Evolutionary conservation across 2,113 vertebrate genomes (phyloP).

Genomic region (Myocastor coypus): DNA sequence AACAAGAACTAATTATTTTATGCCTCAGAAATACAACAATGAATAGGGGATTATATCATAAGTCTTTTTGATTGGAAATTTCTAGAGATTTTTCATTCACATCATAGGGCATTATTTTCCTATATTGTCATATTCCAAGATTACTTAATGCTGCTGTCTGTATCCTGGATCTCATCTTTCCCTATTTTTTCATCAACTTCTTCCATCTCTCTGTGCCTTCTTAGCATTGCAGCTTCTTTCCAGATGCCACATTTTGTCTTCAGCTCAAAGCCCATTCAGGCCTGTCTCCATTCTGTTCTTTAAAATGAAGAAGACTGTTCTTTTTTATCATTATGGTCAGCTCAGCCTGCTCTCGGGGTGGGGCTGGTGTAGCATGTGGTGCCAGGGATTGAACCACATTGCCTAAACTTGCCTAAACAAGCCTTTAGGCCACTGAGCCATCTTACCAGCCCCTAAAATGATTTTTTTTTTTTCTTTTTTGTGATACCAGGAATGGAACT

Average conservation of each 20-base stretch:
- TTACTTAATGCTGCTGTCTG: background rate
- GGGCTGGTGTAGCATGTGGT: too few relatives aligned
- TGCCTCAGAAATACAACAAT: constrained; percentile 8
- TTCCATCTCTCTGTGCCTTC: background rate
- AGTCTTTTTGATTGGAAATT: constrained; percentile 44
- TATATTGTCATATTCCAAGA: background rate
- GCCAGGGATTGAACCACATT: too few relatives aligned
- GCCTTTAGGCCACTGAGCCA: too few relatives aligned
- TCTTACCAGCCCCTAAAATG: too few relatives aligned
- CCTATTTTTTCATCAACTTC: background rate
- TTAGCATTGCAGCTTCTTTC: background rate
- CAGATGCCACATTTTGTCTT: background rate
- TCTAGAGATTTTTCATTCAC: background rate
- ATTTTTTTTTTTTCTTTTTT: too few relatives aligned
- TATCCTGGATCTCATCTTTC: too few relatives aligned
- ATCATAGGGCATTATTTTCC: background rate
- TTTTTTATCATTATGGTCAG: too few relatives aligned
- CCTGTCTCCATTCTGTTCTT: background rate
- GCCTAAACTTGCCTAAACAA: too few relatives aligned
- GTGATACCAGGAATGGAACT: too few relatives aligned
- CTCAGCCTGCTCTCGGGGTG: too few relatives aligned
- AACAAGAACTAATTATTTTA: constrained; percentile 23
- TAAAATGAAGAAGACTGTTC: background rate
- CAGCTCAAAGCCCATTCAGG: background rate
- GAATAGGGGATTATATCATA: background rate